Evolutionary conservation across 2,888 invertebrate genomes (phyloP).

Genomic region (Tanypteryx hageni): DNA sequence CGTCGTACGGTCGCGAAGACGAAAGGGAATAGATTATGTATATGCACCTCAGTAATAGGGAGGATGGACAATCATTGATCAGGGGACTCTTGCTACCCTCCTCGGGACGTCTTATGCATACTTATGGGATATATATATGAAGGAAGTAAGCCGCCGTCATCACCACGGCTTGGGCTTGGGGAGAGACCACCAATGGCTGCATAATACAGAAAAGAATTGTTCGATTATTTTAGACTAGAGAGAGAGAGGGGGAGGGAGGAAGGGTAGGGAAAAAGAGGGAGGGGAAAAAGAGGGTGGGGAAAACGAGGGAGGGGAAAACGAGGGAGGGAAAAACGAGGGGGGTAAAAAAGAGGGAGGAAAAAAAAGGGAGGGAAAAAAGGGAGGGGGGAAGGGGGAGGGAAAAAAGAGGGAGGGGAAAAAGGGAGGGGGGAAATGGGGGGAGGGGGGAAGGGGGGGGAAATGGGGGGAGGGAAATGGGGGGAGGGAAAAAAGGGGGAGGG

Average conservation of each 20-base stretch:
- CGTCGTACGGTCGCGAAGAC: neutral
- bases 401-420: neutral
- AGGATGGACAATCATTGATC: neutral
- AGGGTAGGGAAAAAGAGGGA: neutral
- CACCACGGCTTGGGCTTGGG: no score
- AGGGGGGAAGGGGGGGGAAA: neutral
- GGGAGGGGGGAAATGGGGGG: neutral
- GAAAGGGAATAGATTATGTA: neutral
- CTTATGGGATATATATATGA: neutral
- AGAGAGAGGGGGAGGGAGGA: neutral
- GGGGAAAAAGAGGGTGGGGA: no score
- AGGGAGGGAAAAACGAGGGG: no score
- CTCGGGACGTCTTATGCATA: neutral
- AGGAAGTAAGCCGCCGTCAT: no score
- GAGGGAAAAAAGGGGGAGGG: no score
- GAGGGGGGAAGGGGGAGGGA: neutral
- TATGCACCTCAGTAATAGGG: neutral
- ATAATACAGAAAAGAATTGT: conserved; percentile 31
- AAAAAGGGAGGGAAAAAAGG: no score
- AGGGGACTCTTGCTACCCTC: conserved; percentile 4
- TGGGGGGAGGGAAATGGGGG: neutral
- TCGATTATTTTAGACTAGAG: neutral
- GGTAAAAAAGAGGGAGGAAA: no score
- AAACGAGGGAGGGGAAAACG: no score
- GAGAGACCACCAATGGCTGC: neutral